Conservation (phyloP, 2,113 vertebrate species). For the Perca schrenkii region DNA sequence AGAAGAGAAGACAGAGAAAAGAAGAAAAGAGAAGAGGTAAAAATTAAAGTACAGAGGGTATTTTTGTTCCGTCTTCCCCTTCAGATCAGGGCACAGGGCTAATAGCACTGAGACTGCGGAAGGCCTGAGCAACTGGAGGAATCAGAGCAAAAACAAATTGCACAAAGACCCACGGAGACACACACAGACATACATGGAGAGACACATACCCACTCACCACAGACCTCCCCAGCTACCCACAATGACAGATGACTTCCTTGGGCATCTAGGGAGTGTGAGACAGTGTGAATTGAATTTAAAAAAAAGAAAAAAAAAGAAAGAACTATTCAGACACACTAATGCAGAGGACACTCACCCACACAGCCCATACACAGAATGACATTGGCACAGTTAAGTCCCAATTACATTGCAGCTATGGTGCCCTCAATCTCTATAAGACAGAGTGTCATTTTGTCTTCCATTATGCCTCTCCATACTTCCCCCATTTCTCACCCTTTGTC, state of each 20-base stretch:
- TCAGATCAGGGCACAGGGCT: slow-evolving; percentile 65
- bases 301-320: neutral
- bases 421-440: slow-evolving; percentile 47
- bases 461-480: neutral
- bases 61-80: slow-evolving; percentile 29
- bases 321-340: slow-evolving; percentile 4
- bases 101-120: slow-evolving; percentile 65
- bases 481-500: slow-evolving; percentile 14
- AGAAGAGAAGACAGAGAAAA: neutral
- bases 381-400: slow-evolving; percentile 56
- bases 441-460: slow-evolving; percentile 18
- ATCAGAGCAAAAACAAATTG: slow-evolving; percentile 69
- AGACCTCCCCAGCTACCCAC: slow-evolving; percentile 36
- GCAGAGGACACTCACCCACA: slow-evolving; percentile 9
- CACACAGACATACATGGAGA: slow-evolving; percentile 31
- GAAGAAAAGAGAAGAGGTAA: neutral
- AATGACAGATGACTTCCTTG: slow-evolving; percentile 64
- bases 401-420: slow-evolving; percentile 35
- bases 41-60: slow-evolving; percentile 12
- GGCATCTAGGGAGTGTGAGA: slow-evolving; percentile 43
- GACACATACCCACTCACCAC: slow-evolving; percentile 37
- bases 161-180: slow-evolving; percentile 28
- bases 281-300: slow-evolving; percentile 67
- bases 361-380: slow-evolving; percentile 40
- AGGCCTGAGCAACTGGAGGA: slow-evolving; percentile 53